Conservation (phyloP, 2,797 vertebrate species). For the Discoglossus pictus region DNA sequence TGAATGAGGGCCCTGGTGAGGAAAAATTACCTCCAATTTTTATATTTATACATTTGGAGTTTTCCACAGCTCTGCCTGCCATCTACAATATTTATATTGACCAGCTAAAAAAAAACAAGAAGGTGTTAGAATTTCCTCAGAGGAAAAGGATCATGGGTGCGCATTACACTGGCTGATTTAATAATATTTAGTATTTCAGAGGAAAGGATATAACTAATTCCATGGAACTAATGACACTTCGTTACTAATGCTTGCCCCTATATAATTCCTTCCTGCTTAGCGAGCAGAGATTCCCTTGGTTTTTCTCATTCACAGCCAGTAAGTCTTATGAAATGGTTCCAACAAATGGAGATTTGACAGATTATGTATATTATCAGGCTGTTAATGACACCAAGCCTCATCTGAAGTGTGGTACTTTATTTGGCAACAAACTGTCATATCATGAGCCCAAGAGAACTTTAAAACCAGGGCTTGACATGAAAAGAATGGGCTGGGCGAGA, state of each 20-base stretch:
- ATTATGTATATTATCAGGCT: conserved; percentile 35
- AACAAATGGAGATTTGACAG: conserved; percentile 45
- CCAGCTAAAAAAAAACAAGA: too few species aligned
- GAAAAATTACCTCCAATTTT: too few species aligned
- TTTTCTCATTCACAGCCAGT: conserved; percentile 35
- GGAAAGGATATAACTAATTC: background rate
- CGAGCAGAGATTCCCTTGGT: conserved; percentile 15
- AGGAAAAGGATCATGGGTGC: too few species aligned
- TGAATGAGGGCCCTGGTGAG: too few species aligned
- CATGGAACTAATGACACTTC: background rate
- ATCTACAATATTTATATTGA: too few species aligned
- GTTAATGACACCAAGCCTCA: conserved; percentile 35
- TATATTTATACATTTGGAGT: too few species aligned
- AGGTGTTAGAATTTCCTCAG: too few species aligned
- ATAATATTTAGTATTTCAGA: background rate
- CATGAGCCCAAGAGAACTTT: conserved; percentile 19
- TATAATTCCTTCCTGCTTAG: conserved; percentile 1
- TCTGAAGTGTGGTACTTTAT: conserved; percentile 38
- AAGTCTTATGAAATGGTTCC: conserved; percentile 30
- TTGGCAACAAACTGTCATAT: conserved; percentile 46
- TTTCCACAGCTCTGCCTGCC: too few species aligned
- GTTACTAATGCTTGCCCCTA: conserved; percentile 12
- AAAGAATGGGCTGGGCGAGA: conserved; percentile 58
- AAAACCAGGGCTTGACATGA: conserved; percentile 32
- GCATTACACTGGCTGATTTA: conserved; percentile 2